Percentiles rank a stretch among this genome's conserved stretches.
phyloP scores from a whole-genome alignment of 2,113 vertebrate species.

The Cygnus buccinator region DNA sequence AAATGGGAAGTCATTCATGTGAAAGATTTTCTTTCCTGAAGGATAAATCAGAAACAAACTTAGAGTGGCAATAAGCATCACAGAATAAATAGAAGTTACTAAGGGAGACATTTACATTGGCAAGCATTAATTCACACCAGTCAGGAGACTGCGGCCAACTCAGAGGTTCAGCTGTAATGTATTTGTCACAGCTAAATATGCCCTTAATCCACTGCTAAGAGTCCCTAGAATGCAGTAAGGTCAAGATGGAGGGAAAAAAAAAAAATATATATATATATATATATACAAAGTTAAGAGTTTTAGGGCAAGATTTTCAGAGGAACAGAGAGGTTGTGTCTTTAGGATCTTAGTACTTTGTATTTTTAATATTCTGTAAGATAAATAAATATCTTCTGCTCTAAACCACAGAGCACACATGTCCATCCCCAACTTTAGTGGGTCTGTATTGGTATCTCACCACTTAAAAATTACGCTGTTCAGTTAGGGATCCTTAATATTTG shows the following conservation, averaged over 20 bases:
- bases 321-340: neutral
- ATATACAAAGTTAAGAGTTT: neutral
- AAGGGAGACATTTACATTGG: neutral
- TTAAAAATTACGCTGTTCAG: neutral
- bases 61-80: neutral
- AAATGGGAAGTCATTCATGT: neutral
- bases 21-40: neutral
- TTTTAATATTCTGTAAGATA: neutral
- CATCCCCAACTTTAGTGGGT: neutral
- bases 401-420: neutral
- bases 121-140: neutral
- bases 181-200: constrained; percentile 10
- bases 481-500: neutral
- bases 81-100: neutral
- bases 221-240: constrained; percentile 3
- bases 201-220: constrained; percentile 35
- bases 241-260: neutral
- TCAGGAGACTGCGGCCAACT: neutral
- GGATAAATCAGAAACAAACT: neutral
- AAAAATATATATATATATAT: neutral
- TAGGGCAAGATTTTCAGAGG: neutral
- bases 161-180: neutral
- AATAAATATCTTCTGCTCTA: neutral
- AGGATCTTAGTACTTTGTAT: neutral
- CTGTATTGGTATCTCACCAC: neutral